Percentiles rank a stretch among this genome's conserved stretches.
Evolutionary conservation across 2,888 invertebrate species (phyloP).

Genomic region (Melieria crassipennis): DNA sequence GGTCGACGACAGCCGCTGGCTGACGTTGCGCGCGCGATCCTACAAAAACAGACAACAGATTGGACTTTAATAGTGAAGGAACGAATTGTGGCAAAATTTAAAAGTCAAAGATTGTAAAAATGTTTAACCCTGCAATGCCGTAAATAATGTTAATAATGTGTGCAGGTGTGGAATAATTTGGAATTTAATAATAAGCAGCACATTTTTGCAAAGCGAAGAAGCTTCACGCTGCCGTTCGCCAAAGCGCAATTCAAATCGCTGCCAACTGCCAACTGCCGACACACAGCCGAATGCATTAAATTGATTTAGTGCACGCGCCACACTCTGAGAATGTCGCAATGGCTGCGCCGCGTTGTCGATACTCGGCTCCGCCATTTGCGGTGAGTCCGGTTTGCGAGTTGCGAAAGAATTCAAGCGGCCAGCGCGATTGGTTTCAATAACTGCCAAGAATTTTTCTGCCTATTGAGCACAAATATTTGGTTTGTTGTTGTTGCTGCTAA

Average conservation of each 20-base stretch:
- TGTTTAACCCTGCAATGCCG: too few relatives aligned
- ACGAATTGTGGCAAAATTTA: slow-evolving; percentile 26
- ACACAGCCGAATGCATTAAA: slow-evolving; percentile 21
- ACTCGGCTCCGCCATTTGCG: slow-evolving; percentile 9
- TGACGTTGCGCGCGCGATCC: slow-evolving; percentile 85
- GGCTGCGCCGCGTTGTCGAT: slow-evolving; percentile 17
- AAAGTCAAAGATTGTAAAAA: background rate
- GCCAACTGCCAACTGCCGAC: too few relatives aligned
- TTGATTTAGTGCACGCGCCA: slow-evolving; percentile 26
- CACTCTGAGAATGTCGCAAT: slow-evolving; percentile 12
- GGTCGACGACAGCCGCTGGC: slow-evolving; percentile 82
- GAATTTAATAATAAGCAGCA: too few relatives aligned
- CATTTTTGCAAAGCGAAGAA: too few relatives aligned
- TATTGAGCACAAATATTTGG: background rate
- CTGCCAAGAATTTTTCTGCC: background rate
- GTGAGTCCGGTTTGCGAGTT: background rate
- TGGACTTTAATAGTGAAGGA: background rate
- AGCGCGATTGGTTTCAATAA: slow-evolving; percentile 4
- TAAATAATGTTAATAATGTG: too few relatives aligned
- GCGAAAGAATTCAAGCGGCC: slow-evolving; percentile 5
- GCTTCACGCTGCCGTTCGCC: too few relatives aligned
- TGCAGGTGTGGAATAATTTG: too few relatives aligned
- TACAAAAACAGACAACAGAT: slow-evolving; percentile 55
- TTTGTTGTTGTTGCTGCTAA: too few relatives aligned
- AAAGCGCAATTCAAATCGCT: too few relatives aligned